These are phyloP conservation scores for Chlorodrepanis virens DNA, from an alignment of 2,113 vertebrate genomes.

Conservation along the genomic window DNA sequence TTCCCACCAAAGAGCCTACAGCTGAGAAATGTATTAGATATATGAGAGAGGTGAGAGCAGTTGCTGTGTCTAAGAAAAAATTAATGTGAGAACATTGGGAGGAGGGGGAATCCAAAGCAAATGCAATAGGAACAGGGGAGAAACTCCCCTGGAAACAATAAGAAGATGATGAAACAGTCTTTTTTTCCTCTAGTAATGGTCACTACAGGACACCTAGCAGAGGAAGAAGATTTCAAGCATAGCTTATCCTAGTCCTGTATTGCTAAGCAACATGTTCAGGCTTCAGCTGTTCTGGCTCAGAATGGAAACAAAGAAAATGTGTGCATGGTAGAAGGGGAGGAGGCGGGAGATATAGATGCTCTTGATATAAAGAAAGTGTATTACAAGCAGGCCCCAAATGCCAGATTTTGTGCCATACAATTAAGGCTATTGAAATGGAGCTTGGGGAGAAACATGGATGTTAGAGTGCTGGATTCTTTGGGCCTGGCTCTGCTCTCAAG, in stretches of 20 bases:
- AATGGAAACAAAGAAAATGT: background rate
- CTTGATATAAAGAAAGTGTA: background rate
- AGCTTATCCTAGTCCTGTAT: background rate
- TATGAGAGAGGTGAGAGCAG: background rate
- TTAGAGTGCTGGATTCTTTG: background rate
- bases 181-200: background rate
- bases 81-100: background rate
- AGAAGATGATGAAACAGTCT: slow-evolving; percentile 23
- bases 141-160: slow-evolving; percentile 36
- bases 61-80: background rate
- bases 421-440: background rate
- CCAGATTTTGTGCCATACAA: background rate
- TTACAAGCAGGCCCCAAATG: background rate
- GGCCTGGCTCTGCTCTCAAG: background rate
- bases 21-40: background rate
- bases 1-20: background rate
- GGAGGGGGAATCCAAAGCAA: background rate
- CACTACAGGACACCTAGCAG: background rate
- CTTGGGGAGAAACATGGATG: background rate
- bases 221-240: background rate
- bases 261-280: slow-evolving; percentile 41
- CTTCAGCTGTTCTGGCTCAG: background rate
- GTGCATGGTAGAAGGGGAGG: background rate
- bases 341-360: background rate
- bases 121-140: background rate